phyloP scores from a whole-genome alignment of 2,113 vertebrate species.

The Apistogramma diplotaenia region DNA sequence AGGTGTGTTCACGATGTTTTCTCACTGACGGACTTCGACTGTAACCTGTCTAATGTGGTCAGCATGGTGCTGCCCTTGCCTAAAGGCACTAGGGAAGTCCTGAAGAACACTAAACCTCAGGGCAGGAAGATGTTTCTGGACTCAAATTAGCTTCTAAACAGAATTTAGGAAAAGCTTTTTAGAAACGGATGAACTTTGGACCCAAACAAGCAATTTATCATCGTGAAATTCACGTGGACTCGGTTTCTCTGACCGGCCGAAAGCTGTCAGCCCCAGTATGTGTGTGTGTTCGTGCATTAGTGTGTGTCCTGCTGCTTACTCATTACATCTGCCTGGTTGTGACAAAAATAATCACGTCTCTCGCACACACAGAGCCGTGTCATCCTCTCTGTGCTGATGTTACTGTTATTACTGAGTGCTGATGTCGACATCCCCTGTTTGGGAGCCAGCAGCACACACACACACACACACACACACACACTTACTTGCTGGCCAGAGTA shows the following conservation, averaged over 20 bases:
- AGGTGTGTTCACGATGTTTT: background rate
- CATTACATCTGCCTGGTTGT: slow-evolving; percentile 43
- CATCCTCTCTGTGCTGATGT: slow-evolving; percentile 60
- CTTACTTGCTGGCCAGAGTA: background rate
- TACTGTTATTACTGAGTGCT: slow-evolving; percentile 56
- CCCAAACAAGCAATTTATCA: background rate
- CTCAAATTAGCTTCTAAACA: background rate
- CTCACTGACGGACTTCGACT: background rate
- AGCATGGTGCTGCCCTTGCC: slow-evolving; percentile 18
- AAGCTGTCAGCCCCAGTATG: background rate
- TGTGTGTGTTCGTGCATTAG: background rate
- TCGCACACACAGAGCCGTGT: background rate
- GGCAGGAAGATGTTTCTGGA: background rate
- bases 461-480: slow-evolving; percentile 1
- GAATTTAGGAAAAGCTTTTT: background rate
- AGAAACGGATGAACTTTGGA: background rate
- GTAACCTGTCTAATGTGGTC: background rate
- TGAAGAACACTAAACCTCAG: background rate
- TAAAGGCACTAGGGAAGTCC: slow-evolving; percentile 2
- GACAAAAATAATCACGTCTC: slow-evolving; percentile 39
- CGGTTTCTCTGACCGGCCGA: background rate
- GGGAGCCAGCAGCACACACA: background rate
- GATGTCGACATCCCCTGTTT: slow-evolving; percentile 47
- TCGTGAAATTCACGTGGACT: background rate
- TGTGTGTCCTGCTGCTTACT: slow-evolving; percentile 28